These are phyloP conservation scores for Picus viridis DNA, from an alignment of 2,797 vertebrate genomes.

Conservation along the genomic window DNA sequence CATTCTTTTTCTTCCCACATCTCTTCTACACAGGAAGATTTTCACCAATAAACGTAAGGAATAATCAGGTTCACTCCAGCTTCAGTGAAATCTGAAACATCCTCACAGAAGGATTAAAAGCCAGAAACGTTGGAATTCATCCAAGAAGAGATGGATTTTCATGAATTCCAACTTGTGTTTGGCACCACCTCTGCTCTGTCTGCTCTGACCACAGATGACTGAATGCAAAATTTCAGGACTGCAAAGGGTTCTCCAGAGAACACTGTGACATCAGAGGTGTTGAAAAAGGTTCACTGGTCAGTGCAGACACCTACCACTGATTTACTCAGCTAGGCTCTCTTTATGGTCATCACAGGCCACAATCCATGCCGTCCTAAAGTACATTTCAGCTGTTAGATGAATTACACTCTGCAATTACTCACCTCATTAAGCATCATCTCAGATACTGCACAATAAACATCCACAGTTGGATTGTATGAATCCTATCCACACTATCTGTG, in stretches of 20 bases:
- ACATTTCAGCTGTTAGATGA: constrained; percentile 6
- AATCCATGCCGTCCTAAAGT: background rate
- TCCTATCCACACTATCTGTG: background rate
- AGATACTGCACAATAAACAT: background rate
- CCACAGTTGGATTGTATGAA: background rate
- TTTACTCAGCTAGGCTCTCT: background rate
- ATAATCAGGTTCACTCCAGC: background rate
- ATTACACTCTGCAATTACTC: background rate
- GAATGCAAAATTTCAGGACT: background rate
- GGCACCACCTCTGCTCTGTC: background rate
- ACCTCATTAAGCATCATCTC: constrained; percentile 6
- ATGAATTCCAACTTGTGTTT: background rate
- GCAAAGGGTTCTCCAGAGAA: background rate
- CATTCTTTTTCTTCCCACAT: background rate
- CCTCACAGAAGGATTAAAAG: background rate
- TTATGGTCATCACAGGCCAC: background rate
- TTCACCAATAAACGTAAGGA: background rate
- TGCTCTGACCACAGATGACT: background rate
- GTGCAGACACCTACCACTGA: background rate
- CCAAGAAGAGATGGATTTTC: background rate
- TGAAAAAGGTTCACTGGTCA: background rate
- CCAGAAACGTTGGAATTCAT: background rate
- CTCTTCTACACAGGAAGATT: background rate
- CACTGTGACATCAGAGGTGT: background rate
- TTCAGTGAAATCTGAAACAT: background rate